phyloP scores from a whole-genome alignment of 1,140 invertebrate genomes.

The Zophobas morio region DNA sequence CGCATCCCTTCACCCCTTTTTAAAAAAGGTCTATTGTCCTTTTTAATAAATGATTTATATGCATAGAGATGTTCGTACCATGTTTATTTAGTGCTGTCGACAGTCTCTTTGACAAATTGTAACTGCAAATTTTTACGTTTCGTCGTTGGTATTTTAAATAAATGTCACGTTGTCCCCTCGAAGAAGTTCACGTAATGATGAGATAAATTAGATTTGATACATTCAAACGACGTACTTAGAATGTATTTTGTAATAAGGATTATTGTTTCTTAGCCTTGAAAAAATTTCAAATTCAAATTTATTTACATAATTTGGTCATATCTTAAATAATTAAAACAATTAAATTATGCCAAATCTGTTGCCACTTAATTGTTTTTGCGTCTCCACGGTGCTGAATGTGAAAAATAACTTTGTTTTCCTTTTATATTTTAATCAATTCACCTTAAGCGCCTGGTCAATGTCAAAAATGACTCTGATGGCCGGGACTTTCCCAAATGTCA shows the following conservation, averaged over 20 bases:
- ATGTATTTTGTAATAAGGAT: slow-evolving; percentile 13
- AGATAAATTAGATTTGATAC: slow-evolving; percentile 27
- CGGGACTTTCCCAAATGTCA: neutral
- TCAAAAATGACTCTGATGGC: neutral
- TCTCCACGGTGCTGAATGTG: slow-evolving; percentile 9
- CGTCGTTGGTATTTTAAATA: neutral
- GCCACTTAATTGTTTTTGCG: slow-evolving; percentile 9
- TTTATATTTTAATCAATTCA: slow-evolving; percentile 3
- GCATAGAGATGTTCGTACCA: slow-evolving; percentile 50
- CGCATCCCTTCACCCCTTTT: slow-evolving; percentile 6
- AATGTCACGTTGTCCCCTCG: slow-evolving; percentile 7
- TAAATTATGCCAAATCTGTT: slow-evolving; percentile 35
- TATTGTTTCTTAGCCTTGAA: slow-evolving; percentile 26
- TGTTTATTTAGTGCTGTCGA: slow-evolving; percentile 52
- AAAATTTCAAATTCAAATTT: slow-evolving; percentile 40
- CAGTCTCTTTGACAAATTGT: slow-evolving; percentile 49
- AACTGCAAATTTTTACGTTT: slow-evolving; percentile 32
- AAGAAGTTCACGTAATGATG: slow-evolving; percentile 9
- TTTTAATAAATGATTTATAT: slow-evolving; percentile 53
- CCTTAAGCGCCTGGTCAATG: slow-evolving; percentile 5
- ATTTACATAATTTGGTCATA: slow-evolving; percentile 39
- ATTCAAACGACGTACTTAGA: slow-evolving; percentile 24
- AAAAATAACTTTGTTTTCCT: slow-evolving; percentile 10
- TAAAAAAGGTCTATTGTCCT: slow-evolving; percentile 23
- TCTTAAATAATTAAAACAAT: slow-evolving; percentile 27